Conservation (phyloP, 2,113 vertebrate genomes). For the Catharus bicknelli region DNA sequence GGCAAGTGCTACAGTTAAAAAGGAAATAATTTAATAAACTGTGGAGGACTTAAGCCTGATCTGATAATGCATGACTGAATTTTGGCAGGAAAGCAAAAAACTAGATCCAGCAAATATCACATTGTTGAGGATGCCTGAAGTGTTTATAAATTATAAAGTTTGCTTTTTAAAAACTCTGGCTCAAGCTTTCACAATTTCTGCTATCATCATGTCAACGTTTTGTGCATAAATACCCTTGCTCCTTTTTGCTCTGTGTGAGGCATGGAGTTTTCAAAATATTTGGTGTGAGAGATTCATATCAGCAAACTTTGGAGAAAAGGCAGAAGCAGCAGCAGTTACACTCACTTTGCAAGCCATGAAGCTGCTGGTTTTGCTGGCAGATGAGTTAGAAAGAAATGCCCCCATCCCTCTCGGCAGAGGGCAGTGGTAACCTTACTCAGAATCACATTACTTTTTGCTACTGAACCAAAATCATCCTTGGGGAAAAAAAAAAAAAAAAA, state of each 20-base stretch:
- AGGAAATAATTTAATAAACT: neutral
- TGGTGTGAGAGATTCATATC: neutral
- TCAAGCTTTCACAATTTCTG: conserved; percentile 31
- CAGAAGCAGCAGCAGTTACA: neutral
- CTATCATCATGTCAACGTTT: neutral
- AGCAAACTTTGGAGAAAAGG: neutral
- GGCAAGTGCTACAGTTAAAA: neutral
- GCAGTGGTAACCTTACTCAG: neutral
- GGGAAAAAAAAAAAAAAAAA: neutral
- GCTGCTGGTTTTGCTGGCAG: neutral
- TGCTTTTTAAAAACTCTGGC: neutral
- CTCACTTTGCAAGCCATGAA: neutral
- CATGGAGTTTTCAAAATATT: conserved; percentile 6
- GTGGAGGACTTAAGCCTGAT: neutral
- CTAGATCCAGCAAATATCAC: conserved; percentile 29
- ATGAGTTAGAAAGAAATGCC: neutral
- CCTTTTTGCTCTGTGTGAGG: neutral
- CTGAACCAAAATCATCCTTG: neutral
- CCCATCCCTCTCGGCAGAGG: neutral
- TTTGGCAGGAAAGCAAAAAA: conserved; percentile 13
- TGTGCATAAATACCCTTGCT: neutral
- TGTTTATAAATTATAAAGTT: neutral
- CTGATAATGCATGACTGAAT: neutral
- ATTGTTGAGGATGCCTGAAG: neutral
- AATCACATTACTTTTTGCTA: neutral